A percentile compares a stretch with the other conserved stretches of the same genome.
These are phyloP conservation scores for Anas platyrhynchos DNA, from an alignment of 2,113 vertebrate species.

Conservation along the genomic window DNA sequence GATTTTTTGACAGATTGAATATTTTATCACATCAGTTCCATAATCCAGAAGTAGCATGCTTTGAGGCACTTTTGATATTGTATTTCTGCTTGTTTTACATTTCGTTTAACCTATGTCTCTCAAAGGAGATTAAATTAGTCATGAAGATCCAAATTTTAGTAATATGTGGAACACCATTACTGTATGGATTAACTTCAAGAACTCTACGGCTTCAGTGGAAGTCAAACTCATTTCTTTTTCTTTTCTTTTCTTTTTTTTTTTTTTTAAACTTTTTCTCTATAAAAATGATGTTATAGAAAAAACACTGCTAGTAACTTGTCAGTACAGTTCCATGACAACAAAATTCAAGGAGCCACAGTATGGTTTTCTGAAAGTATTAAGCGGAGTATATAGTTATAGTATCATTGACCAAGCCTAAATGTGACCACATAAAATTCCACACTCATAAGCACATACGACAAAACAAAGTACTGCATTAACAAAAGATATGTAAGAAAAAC, in stretches of 20 bases:
- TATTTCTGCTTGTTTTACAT: not conserved
- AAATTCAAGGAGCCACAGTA: not conserved
- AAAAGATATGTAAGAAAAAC: not conserved
- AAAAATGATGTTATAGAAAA: not conserved
- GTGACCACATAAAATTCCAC: not conserved
- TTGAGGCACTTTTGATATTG: not conserved
- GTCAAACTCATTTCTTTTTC: not conserved
- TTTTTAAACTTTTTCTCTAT: not conserved
- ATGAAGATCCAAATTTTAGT: not conserved
- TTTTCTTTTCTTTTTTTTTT: not conserved
- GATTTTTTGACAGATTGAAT: constrained; percentile 5
- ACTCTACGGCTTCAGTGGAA: not conserved
- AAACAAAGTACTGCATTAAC: not conserved
- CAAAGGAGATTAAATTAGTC: not conserved
- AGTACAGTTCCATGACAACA: not conserved
- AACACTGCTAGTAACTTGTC: not conserved
- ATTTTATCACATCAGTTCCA: not conserved
- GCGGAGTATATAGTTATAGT: not conserved
- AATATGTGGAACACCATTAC: not conserved
- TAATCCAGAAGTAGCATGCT: not conserved
- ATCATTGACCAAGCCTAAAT: not conserved
- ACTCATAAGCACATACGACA: not conserved
- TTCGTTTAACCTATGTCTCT: not conserved
- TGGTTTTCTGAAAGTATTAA: not conserved
- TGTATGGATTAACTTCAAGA: not conserved